Base-by-base conservation (phyloP, 2,113 vertebrate species). In the Apaloderma vittatum region DNA sequence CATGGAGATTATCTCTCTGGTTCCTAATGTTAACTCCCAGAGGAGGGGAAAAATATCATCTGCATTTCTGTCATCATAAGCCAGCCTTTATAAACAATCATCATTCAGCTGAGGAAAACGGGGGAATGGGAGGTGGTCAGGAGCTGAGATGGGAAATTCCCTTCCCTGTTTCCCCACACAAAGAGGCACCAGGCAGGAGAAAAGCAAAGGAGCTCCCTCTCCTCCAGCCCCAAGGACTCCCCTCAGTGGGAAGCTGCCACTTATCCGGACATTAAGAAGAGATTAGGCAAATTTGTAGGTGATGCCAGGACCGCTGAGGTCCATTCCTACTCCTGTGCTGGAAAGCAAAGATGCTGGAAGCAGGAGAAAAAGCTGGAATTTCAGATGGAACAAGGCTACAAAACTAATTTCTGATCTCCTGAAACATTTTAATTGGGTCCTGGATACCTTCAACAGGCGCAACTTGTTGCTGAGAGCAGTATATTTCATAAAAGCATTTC, bases 281-380 rank as follows among this genome's bases (percentile, higher is more conserved):
- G 19, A 27, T 59, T 1, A 18, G 21, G 26, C 0, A 3, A 34
- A 66, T 86, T 48, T 32, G 45, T n/a, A 37, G n/a, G 18, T 27
- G 76, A n/a, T 49, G 0, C 1, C 2, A 8, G 22, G 65, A 37
- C 32, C 2, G 1, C 0, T 3, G 26, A 0, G 1, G 8, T 21
- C 36, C 8, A 30, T 18, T 46, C 37, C 37, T 0, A 1, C 40
- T 67, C 29, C 54, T 12, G 12, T 0, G 1, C 76, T 80, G 80
- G 43, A 51, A 62, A 62, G 26, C 9, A 32, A 59, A 68, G 30
- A 26, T 2, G 6, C 6, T 22, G 49, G 45, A 49, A 90, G 29
- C 19, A 21, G 59, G 10, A 84, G 49, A 51, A 73, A 87, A 45
- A 66, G 6, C 4, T 65, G 45, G 40, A 54, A n/a, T 74, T 75